Conservation (phyloP, 1,140 invertebrate species). For the Aleiodes sp. region DNA sequence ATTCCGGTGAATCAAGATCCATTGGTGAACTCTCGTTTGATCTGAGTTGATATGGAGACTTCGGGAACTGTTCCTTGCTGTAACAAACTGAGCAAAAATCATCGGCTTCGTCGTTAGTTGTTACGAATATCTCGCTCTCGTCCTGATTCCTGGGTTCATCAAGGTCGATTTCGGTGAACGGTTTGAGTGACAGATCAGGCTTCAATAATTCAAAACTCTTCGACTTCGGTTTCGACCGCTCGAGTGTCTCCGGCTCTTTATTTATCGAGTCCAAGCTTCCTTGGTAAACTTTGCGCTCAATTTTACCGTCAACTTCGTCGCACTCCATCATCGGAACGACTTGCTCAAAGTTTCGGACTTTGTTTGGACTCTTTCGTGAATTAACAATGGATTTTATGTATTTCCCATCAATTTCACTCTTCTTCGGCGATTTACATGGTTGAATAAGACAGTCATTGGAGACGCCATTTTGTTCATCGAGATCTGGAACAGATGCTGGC, state of each 20-base stretch:
- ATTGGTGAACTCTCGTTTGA: slow-evolving; percentile 56
- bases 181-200: slow-evolving; percentile 29
- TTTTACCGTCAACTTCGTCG: neutral
- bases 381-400: slow-evolving; percentile 22
- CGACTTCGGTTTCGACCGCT: slow-evolving; percentile 57
- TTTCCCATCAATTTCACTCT: slow-evolving; percentile 32
- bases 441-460: neutral
- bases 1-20: slow-evolving; percentile 58
- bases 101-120: slow-evolving; percentile 48
- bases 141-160: slow-evolving; percentile 1
- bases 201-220: slow-evolving; percentile 64
- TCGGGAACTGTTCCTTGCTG: slow-evolving; percentile 49
- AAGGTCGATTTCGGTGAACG: slow-evolving; percentile 20
- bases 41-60: slow-evolving; percentile 53
- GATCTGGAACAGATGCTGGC: neutral
- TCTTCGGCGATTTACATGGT: neutral
- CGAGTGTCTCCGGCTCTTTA: slow-evolving; percentile 33
- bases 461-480: neutral
- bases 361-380: slow-evolving; percentile 25
- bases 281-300: slow-evolving; percentile 42
- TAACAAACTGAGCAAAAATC: slow-evolving; percentile 59
- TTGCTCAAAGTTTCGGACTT: slow-evolving; percentile 17
- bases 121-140: slow-evolving; percentile 38
- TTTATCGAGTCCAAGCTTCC: slow-evolving; percentile 60
- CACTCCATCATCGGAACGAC: slow-evolving; percentile 23